A percentile compares a stretch with the other conserved stretches of the same genome.
Evolutionary conservation across 2,797 vertebrate genomes (phyloP).

Genomic region (Ispidina picta): DNA sequence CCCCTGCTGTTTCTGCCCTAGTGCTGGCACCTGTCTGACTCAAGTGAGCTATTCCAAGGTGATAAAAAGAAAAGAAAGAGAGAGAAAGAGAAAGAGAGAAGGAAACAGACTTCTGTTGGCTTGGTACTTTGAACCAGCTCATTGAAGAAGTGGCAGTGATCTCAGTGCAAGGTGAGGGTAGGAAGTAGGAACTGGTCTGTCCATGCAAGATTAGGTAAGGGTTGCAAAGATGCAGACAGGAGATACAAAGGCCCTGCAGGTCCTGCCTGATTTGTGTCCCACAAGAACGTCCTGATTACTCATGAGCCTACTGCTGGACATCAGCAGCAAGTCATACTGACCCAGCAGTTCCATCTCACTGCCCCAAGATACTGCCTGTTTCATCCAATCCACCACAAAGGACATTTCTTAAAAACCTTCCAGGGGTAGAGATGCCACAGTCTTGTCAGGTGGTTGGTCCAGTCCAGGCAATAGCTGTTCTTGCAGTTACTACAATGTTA

Average conservation of each 20-base stretch:
- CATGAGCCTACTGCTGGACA: not conserved
- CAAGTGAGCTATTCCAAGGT: rapidly evolving
- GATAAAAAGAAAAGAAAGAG: not conserved
- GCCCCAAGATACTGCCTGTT: not conserved
- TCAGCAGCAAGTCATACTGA: rapidly evolving
- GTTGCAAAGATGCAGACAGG: not conserved
- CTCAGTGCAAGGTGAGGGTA: not conserved
- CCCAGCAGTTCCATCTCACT: not conserved
- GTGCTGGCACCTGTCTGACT: not conserved
- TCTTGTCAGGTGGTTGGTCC: not conserved
- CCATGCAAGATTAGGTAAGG: not conserved
- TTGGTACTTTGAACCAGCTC: not conserved
- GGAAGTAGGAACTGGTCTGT: not conserved
- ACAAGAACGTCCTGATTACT: not conserved
- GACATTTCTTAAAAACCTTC: not conserved
- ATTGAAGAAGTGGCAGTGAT: rapidly evolving
- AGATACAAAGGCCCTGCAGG: not conserved
- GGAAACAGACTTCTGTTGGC: not conserved
- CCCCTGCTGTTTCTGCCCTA: not conserved
- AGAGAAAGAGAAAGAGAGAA: not conserved
- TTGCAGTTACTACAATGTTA: not conserved
- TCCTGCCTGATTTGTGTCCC: not conserved
- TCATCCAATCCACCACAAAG: not conserved
- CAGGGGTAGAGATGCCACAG: not conserved
- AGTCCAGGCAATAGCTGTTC: not conserved